These are phyloP conservation scores for Noctua janthina DNA, from an alignment of 2,888 invertebrate species.

Conservation along the genomic window DNA sequence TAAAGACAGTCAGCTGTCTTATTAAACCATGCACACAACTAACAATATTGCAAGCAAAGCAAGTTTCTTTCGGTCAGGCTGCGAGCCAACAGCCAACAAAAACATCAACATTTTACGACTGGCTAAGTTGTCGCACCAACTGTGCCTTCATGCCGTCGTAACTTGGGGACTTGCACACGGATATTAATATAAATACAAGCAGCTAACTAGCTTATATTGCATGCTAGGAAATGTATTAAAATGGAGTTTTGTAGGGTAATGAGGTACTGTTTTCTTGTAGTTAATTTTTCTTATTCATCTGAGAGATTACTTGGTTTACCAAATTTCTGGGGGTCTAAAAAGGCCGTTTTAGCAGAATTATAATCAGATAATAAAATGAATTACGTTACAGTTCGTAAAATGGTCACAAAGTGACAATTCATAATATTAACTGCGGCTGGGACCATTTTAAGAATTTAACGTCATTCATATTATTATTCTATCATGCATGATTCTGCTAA, in stretches of 20 bases:
- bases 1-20: constrained; percentile 19
- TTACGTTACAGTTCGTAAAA: not conserved
- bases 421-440: too few relatives aligned
- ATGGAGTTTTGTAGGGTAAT: constrained; percentile 16
- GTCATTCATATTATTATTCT: too few relatives aligned
- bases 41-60: constrained; percentile 50
- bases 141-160: constrained; percentile 52
- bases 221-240: not conserved
- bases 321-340: not conserved
- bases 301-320: not conserved
- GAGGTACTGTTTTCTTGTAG: not conserved
- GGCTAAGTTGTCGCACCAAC: constrained; percentile 49
- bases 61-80: constrained; percentile 49
- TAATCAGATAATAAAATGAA: not conserved
- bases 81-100: constrained; percentile 61
- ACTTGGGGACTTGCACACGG: constrained; percentile 41
- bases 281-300: not conserved
- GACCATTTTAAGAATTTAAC: too few relatives aligned
- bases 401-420: too few relatives aligned
- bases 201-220: constrained; percentile 34
- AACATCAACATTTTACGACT: constrained; percentile 51
- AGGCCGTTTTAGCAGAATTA: not conserved
- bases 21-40: constrained; percentile 46
- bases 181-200: constrained; percentile 49
- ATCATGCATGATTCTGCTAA: not conserved